These are phyloP conservation scores for Chloroceryle inda DNA, from an alignment of 2,797 vertebrate genomes.

Conservation along the genomic window DNA sequence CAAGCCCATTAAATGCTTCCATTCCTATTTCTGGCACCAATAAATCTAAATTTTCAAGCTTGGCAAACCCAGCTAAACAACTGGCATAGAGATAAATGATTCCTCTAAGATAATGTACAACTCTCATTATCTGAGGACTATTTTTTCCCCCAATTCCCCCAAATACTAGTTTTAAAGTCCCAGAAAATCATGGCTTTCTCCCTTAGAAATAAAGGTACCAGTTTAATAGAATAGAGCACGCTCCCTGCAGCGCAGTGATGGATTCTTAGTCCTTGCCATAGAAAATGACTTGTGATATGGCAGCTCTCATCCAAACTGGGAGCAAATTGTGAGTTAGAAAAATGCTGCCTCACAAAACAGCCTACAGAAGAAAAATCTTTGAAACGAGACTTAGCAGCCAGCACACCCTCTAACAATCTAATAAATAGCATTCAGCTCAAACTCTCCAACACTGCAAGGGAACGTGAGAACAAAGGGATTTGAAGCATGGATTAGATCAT, in stretches of 20 bases:
- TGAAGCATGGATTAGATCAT: constrained; percentile 63
- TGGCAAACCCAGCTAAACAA: constrained; percentile 75
- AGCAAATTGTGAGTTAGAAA: not conserved
- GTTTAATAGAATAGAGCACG: not conserved
- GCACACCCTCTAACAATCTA: constrained; percentile 35
- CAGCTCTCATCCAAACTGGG: not conserved
- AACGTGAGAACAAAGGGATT: constrained; percentile 69
- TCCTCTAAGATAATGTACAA: constrained; percentile 65
- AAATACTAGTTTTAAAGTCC: not conserved
- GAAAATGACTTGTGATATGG: not conserved
- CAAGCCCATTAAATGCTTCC: constrained; percentile 70
- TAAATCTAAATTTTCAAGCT: constrained; percentile 84
- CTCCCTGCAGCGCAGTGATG: not conserved
- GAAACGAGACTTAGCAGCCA: constrained; percentile 49
- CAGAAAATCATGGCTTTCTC: not conserved
- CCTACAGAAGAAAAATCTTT: constrained; percentile 6
- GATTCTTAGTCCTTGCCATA: not conserved
- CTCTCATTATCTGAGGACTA: constrained; percentile 60
- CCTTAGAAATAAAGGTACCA: not conserved
- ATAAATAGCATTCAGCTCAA: constrained; percentile 58
- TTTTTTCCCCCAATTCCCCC: not conserved
- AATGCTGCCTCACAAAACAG: not conserved
- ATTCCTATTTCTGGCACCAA: constrained; percentile 75
- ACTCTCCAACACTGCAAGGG: constrained; percentile 38
- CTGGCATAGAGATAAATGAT: constrained; percentile 81